A percentile compares a stretch with the other conserved stretches of the same genome.
Evolutionary conservation across 2,888 invertebrate genomes (phyloP).

Genomic region (Meloe dianella): DNA sequence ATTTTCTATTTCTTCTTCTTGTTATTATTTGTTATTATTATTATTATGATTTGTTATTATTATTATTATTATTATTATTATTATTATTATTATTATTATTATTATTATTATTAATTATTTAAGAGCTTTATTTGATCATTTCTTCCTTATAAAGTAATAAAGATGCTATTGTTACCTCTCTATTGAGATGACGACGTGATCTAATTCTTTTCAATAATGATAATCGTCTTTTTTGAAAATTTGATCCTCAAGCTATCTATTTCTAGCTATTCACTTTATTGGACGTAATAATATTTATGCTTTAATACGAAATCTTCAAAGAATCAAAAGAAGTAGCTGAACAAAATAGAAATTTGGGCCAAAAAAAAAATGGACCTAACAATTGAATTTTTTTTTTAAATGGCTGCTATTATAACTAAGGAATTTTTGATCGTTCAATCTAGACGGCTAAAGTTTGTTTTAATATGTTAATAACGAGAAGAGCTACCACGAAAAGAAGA

Average conservation of each 20-base stretch:
- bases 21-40: neutral
- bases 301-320: neutral
- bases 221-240: neutral
- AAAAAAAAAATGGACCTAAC: no score
- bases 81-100: neutral
- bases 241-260: neutral
- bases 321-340: no score
- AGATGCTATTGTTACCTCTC: neutral
- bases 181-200: neutral
- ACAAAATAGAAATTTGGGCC: no score
- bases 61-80: neutral
- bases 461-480: no score
- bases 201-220: conserved; percentile 4
- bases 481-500: no score
- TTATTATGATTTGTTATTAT: neutral
- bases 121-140: neutral
- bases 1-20: neutral
- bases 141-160: neutral
- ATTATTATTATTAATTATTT: neutral
- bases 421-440: no score
- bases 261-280: neutral
- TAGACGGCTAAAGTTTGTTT: no score
- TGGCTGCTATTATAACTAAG: no score
- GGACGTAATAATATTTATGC: neutral
- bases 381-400: no score